Percentiles rank a stretch among this genome's conserved stretches.
phyloP scores from a whole-genome alignment of 2,888 invertebrate species.

The Eilema caniola region DNA sequence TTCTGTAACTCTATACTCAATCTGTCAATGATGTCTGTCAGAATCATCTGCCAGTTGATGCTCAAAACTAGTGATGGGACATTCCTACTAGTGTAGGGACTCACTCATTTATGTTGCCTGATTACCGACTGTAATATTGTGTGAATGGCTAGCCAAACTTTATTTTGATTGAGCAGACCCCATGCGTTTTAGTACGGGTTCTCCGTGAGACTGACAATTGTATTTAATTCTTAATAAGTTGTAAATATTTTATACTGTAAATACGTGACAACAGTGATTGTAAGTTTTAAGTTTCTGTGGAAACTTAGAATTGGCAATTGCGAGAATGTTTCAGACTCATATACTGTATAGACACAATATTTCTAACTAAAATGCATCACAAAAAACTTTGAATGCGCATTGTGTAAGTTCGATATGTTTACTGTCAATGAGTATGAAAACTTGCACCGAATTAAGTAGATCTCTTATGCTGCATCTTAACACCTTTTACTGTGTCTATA shows the following conservation, averaged over 20 bases:
- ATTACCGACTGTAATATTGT: conserved; percentile 51
- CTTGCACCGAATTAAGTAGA: no score
- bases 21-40: conserved; percentile 35
- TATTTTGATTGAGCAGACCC: conserved; percentile 58
- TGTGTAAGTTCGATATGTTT: no score
- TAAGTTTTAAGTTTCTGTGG: conserved; percentile 74
- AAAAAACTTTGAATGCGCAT: no score
- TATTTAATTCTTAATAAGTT: conserved; percentile 69
- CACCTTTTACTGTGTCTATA: no score
- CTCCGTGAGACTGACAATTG: conserved; percentile 54
- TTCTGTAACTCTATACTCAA: not conserved
- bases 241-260: conserved; percentile 80
- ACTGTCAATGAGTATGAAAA: no score
- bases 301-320: conserved; percentile 63
- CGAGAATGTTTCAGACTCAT: conserved; percentile 23
- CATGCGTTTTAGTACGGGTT: conserved; percentile 79
- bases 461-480: no score
- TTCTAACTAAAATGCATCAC: no score
- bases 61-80: conserved; percentile 72
- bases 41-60: conserved; percentile 54
- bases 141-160: conserved; percentile 57
- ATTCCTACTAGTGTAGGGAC: conserved; percentile 61
- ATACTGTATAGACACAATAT: no score
- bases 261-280: conserved; percentile 74
- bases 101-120: conserved; percentile 63